phyloP scores from a whole-genome alignment of 1,140 invertebrate genomes.

The Bombus turneri region DNA sequence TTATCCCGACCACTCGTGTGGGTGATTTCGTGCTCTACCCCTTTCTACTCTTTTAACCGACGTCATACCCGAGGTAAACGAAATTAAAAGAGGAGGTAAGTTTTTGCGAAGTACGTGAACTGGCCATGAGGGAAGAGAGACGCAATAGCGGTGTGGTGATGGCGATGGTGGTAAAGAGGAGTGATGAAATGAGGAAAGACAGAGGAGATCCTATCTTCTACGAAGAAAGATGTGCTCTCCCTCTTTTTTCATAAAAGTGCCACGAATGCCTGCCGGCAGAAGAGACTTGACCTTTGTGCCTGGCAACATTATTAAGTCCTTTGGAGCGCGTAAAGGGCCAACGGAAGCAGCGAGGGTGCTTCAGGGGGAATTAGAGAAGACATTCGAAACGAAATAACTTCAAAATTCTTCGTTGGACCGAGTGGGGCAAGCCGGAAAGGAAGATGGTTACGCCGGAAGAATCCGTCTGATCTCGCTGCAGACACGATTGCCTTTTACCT shows the following conservation, averaged over 20 bases:
- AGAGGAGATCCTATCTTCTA: constrained; percentile 1
- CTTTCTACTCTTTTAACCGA: neutral
- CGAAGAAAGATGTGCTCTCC: constrained; percentile 15
- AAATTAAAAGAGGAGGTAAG: constrained; percentile 79
- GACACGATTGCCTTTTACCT: neutral
- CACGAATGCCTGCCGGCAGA: constrained; percentile 69
- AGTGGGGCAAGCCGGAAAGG: constrained; percentile 16
- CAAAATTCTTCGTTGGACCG: constrained; percentile 65
- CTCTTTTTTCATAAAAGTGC: constrained; percentile 60
- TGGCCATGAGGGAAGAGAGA: neutral
- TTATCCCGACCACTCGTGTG: neutral
- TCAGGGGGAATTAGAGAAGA: constrained; percentile 52
- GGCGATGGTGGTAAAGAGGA: constrained; percentile 25
- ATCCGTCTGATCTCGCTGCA: constrained; percentile 43
- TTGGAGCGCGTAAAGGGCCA: constrained; percentile 63
- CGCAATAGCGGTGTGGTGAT: neutral
- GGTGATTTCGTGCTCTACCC: neutral
- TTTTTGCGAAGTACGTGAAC: constrained; percentile 64
- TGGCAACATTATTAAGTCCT: constrained; percentile 79
- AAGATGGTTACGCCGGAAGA: constrained; percentile 47
- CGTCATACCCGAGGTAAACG: constrained; percentile 68
- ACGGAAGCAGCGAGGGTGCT: constrained; percentile 59
- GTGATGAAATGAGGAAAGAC: constrained; percentile 15
- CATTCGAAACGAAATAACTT: constrained; percentile 73
- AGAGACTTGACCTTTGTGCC: constrained; percentile 77